phyloP scores from a whole-genome alignment of 1,140 invertebrate genomes.

The Drosophila ercepeae region DNA sequence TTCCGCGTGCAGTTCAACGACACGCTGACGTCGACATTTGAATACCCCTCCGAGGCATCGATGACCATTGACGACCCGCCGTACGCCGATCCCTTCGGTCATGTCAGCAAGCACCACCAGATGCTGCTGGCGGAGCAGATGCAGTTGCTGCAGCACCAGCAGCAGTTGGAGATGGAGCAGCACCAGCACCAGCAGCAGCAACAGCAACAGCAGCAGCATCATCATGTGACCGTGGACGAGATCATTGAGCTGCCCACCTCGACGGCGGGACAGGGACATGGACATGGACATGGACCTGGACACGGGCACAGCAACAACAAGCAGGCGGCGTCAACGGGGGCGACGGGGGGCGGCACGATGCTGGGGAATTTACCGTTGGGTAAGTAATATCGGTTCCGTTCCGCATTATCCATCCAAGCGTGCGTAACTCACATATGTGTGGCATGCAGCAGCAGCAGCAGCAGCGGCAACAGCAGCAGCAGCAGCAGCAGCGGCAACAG shows the following conservation, averaged over 20 bases:
- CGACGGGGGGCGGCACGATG: conserved; percentile 65
- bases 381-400: conserved; percentile 57
- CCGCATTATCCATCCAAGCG: conserved; percentile 19
- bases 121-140: conserved; percentile 59
- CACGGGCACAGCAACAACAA: conserved; percentile 1
- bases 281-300: conserved; percentile 25
- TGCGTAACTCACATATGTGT: conserved; percentile 21
- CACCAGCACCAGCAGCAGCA: conserved; percentile 52
- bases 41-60: conserved; percentile 94
- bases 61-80: conserved; percentile 86
- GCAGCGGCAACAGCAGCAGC: not conserved
- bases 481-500: conserved; percentile 5
- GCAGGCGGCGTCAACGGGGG: conserved; percentile 24
- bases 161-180: conserved; percentile 33
- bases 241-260: conserved; percentile 80
- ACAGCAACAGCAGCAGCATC: conserved; percentile 50
- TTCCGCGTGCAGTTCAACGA: conserved; percentile 94
- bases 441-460: conserved; percentile 36
- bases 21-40: conserved; percentile 91
- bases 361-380: conserved; percentile 83
- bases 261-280: conserved; percentile 42
- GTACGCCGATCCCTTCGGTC: conserved; percentile 65
- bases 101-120: conserved; percentile 67
- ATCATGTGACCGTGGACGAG: conserved; percentile 80
- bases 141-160: conserved; percentile 51